A percentile compares a stretch with the other conserved stretches of the same genome.
Evolutionary conservation across 2,113 vertebrate species (phyloP).

Genomic region (Hypanus sabinus): DNA sequence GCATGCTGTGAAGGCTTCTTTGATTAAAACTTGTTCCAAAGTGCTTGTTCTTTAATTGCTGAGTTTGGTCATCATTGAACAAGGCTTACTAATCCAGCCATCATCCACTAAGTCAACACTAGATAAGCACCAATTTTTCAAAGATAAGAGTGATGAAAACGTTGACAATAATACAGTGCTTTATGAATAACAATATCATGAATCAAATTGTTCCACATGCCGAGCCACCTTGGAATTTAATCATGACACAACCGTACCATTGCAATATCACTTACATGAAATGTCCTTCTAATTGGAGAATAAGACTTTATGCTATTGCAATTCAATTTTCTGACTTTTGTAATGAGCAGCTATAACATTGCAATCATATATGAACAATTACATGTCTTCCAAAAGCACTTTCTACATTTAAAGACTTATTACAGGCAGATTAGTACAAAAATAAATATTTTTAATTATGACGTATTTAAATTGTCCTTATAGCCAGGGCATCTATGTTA

Average conservation of each 20-base stretch:
- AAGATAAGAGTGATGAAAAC: not conserved
- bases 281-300: slow-evolving; percentile 12
- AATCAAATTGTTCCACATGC: not conserved
- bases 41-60: not conserved
- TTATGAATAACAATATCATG: not conserved
- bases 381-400: not conserved
- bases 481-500: not conserved
- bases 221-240: slow-evolving; percentile 20
- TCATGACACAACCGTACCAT: not conserved
- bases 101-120: not conserved
- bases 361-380: not conserved
- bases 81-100: not conserved
- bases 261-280: not conserved
- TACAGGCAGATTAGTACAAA: not conserved
- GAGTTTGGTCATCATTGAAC: not conserved
- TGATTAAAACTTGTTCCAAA: not conserved
- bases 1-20: not conserved
- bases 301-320: not conserved
- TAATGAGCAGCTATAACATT: not conserved
- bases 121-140: not conserved
- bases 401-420: slow-evolving; percentile 16
- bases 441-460: slow-evolving; percentile 9
- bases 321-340: not conserved
- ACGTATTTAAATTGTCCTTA: not conserved
- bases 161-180: not conserved